Evolutionary conservation across 1,140 invertebrate genomes (phyloP), one percentile per base, ranked within the genome.

Genomic region (Drosophila arizonae): DNA sequence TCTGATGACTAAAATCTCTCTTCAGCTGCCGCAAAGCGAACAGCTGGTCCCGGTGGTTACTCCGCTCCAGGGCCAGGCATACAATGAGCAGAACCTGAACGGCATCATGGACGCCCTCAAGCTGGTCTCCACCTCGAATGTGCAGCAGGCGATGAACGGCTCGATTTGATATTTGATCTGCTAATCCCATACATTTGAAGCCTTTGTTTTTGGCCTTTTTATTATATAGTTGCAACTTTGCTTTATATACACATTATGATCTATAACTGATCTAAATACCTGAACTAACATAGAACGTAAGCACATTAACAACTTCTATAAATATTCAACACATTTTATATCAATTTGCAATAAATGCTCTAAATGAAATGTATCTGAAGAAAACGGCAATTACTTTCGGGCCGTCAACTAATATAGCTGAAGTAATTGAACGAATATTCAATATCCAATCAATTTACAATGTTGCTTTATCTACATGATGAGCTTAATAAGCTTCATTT

Each of bases 101-200:
- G 86, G 77, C 17, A 90, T 92, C 6, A 72, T 91, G 26, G 76
- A 66, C 6, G 91, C 91, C 3, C 57, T 92, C 15, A 91, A 91
- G 46, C 50, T 88, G 28, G 91, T 90, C 24, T 87, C 81, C 46
- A 87, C 82, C 36, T 81, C 86, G 10, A 91, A 91, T 75, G 79
- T 92, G 55, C 71, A 91, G 62, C 90, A 92, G 71, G 90, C 91
- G 26, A 91, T 91, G 50, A 91, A 91, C 57, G 77, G 89, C 6
- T 78, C 85, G 0, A 76, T 79, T 65, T 88, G 84, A 88, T 55
- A 70, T 43, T 56, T 80, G 64, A 55, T 72, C 51, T 66, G 51
- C 39, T 86, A 66, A 33, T 9, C 4, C 15, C 5, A 46, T 10
- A 13, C 48, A 54, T n/a, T 33, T 33, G n/a, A 26, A 41, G 24